These are phyloP conservation scores for Lordiphosa stackelbergi DNA, from an alignment of 1,140 invertebrate species.

Conservation along the genomic window DNA sequence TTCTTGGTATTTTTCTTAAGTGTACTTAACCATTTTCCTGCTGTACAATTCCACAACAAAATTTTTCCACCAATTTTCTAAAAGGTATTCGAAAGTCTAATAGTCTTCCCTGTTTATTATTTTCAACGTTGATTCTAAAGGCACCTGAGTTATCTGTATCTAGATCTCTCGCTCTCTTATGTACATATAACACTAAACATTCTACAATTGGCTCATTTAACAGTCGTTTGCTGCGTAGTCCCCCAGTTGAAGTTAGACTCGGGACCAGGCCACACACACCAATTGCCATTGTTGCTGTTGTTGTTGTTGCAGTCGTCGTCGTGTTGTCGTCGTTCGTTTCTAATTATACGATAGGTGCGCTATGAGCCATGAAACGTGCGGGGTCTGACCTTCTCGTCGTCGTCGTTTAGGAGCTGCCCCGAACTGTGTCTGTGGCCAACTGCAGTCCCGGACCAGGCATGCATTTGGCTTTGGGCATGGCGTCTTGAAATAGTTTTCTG, in stretches of 20 bases:
- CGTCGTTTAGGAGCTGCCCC: slow-evolving; percentile 53
- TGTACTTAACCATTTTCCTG: no score
- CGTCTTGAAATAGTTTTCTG: slow-evolving; percentile 37
- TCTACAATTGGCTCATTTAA: slow-evolving; percentile 67
- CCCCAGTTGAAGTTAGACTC: slow-evolving; percentile 16
- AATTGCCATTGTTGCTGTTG: slow-evolving; percentile 2
- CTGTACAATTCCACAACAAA: no score
- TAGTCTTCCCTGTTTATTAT: slow-evolving; percentile 6
- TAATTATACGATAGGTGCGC: slow-evolving; percentile 75
- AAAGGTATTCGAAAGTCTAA: no score
- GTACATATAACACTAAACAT: slow-evolving; percentile 26
- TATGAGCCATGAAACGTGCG: slow-evolving; percentile 71
- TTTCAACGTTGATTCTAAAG: slow-evolving; percentile 9
- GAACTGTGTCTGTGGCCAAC: slow-evolving; percentile 26
- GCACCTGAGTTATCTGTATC: slow-evolving; percentile 24
- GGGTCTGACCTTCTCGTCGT: slow-evolving; percentile 67
- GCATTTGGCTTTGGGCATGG: slow-evolving; percentile 33
- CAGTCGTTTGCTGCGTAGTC: slow-evolving; percentile 45
- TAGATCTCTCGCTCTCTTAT: slow-evolving; percentile 8
- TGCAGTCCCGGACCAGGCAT: slow-evolving; percentile 15
- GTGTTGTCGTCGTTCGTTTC: slow-evolving; percentile 66
- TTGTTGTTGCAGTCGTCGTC: slow-evolving; percentile 40
- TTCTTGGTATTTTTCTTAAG: no score
- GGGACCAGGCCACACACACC: slow-evolving; percentile 18
- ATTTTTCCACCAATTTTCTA: no score